Percentiles rank a stretch among this genome's conserved stretches.
These are phyloP conservation scores for Dexiosoma caninum DNA, from an alignment of 2,888 invertebrate genomes.

Conservation along the genomic window DNA sequence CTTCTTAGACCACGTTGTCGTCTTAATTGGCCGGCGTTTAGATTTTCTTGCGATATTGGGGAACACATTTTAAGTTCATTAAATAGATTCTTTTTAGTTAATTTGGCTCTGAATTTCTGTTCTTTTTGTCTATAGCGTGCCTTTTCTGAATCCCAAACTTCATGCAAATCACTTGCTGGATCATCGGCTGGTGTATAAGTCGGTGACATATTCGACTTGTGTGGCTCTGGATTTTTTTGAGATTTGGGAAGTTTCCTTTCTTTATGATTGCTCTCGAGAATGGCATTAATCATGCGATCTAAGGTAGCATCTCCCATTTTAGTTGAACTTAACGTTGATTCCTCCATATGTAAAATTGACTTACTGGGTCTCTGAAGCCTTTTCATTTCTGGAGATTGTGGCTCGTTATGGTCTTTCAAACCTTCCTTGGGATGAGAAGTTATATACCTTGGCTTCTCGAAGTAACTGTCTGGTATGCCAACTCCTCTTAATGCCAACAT, in stretches of 20 bases:
- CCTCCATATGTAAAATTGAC: constrained; percentile 47
- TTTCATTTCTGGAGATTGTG: constrained; percentile 21
- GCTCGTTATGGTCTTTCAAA: background rate
- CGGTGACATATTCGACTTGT: constrained; percentile 69
- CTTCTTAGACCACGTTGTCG: constrained; percentile 75
- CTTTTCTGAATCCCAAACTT: constrained; percentile 73
- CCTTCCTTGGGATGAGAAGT: constrained; percentile 55
- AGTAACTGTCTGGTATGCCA: constrained; percentile 76
- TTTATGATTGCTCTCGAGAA: constrained; percentile 76
- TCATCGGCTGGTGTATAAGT: constrained; percentile 77
- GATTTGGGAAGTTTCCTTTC: constrained; percentile 67
- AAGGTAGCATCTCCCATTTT: constrained; percentile 77
- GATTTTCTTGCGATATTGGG: constrained; percentile 60
- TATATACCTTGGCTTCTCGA: constrained; percentile 77
- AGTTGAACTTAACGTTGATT: constrained; percentile 71
- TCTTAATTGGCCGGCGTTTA: constrained; percentile 65
- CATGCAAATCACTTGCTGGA: constrained; percentile 77
- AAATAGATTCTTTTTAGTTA: constrained; percentile 56
- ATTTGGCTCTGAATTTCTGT: constrained; percentile 22
- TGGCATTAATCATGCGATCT: constrained; percentile 78
- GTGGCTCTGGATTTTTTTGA: constrained; percentile 56
- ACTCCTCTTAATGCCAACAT: constrained; percentile 75
- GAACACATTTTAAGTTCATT: constrained; percentile 74
- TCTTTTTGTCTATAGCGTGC: constrained; percentile 64
- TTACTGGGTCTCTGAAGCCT: background rate